Evolutionary conservation across 2,888 invertebrate species (phyloP).

Genomic region (Invenusta paracnida): DNA sequence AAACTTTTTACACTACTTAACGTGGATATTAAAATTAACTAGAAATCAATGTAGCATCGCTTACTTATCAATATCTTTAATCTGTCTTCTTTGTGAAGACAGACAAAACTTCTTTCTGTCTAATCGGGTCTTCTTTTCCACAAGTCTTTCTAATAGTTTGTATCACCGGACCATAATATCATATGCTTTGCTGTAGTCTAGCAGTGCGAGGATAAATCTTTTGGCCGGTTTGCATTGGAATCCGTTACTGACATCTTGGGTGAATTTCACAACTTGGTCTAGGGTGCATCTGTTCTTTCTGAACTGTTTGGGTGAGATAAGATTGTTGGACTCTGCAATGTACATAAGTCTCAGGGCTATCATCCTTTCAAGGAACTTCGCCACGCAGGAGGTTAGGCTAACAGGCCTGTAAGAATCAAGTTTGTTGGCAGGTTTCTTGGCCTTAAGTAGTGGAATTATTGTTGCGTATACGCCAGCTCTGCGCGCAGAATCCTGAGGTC

Average conservation of each 20-base stretch:
- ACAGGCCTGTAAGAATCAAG: not conserved
- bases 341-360: not conserved
- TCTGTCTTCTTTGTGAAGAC: too few relatives aligned
- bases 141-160: not conserved
- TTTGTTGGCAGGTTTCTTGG: too few relatives aligned
- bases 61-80: too few relatives aligned
- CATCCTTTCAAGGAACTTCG: not conserved
- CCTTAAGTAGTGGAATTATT: not conserved
- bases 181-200: not conserved
- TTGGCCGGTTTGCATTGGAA: not conserved
- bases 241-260: not conserved
- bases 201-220: not conserved
- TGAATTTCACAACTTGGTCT: not conserved
- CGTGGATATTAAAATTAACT: too few relatives aligned
- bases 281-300: not conserved
- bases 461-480: not conserved
- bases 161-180: not conserved
- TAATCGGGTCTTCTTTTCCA: not conserved
- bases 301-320: not conserved
- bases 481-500: not conserved
- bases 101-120: too few relatives aligned
- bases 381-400: constrained; percentile 27
- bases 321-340: not conserved
- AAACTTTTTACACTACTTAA: too few relatives aligned
- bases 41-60: too few relatives aligned